Base-by-base conservation (phyloP, 2,113 vertebrate species). In the Colossoma macropomum region DNA sequence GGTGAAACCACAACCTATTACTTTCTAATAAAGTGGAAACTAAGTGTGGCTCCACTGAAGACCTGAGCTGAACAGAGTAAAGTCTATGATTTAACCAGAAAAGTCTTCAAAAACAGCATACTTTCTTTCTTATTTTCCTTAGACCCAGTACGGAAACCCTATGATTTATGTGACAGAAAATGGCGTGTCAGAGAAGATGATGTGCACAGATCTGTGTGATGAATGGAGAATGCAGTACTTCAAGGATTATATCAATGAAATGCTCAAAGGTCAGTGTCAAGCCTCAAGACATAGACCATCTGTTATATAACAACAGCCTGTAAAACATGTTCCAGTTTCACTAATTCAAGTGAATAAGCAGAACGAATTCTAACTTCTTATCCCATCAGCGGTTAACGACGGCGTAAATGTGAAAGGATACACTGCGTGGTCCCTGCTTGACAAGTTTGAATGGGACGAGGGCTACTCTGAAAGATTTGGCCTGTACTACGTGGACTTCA, bases 371-470 rank as follows among this genome's bases (percentile, higher is more conserved):
- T 28, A 3, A 23, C 3, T 69, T 60, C 1, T 62, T 70, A 21
- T 78, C 27, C 23, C 73, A 41, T n/a, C 92, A 97, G 97, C 96
- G 28, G 89, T 97, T 1, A 97, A 96, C 0, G 96, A 97, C 0
- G 96, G 96, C 0, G 96, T 93, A 23, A 94, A 97, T 8, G 87
- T 97, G 85, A 96, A 93, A 89, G 96, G 95, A 4, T 97, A 98
- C 78, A 98, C 95, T 0, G 96, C 95, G 73, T 97, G 97, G 96
- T 97, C 97, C 63, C 92, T 98, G 54, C 89, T 97, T 62, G 97
- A 97, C 89, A 95, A 96, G 89, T 98, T 97, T 84, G 96, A 98
- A 90, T 98, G 96, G 97, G 95, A 97, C 50, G 94, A 95, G 90
- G 97, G 96, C 8, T 97, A 92, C 86, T 94, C 95, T 0, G 96